These are phyloP conservation scores for Saccostrea echinata DNA, from an alignment of 1,140 invertebrate species.

Conservation along the genomic window DNA sequence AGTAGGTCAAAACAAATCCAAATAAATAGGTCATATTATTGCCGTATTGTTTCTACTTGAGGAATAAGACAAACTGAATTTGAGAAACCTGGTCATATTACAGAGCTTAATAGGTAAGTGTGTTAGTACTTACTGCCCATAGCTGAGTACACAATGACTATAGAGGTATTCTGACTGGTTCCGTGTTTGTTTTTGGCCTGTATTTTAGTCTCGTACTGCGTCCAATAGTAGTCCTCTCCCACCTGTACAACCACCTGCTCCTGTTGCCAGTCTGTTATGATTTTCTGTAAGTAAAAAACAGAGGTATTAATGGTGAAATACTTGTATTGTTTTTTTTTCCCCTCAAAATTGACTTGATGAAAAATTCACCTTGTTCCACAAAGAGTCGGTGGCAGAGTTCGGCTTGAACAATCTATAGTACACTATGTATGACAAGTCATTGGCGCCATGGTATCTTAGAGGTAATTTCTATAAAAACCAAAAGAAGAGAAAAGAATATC, in stretches of 20 bases:
- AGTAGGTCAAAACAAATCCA: too few relatives aligned
- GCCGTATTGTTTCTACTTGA: too few relatives aligned
- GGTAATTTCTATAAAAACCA: slow-evolving; percentile 1
- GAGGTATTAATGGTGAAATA: too few relatives aligned
- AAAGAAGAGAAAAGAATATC: not conserved
- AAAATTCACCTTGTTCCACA: not conserved
- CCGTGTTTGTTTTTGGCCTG: slow-evolving; percentile 59
- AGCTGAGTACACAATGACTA: slow-evolving; percentile 57
- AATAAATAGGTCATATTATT: too few relatives aligned
- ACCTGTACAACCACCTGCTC: slow-evolving; percentile 44
- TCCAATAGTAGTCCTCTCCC: slow-evolving; percentile 49
- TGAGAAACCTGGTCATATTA: too few relatives aligned
- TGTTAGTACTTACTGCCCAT: slow-evolving; percentile 62
- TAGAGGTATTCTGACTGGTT: slow-evolving; percentile 56
- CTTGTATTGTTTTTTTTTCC: too few relatives aligned
- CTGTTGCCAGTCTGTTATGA: slow-evolving; percentile 44
- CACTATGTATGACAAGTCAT: not conserved
- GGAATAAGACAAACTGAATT: too few relatives aligned
- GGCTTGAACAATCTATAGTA: not conserved
- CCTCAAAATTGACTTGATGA: too few relatives aligned
- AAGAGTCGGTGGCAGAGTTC: not conserved
- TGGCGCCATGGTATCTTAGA: not conserved
- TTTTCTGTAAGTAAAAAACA: slow-evolving; percentile 37
- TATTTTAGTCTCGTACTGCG: slow-evolving; percentile 59
- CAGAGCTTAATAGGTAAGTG: too few relatives aligned